These are phyloP conservation scores for Mechanitis mazaeus DNA, from an alignment of 2,888 invertebrate species.

Conservation along the genomic window DNA sequence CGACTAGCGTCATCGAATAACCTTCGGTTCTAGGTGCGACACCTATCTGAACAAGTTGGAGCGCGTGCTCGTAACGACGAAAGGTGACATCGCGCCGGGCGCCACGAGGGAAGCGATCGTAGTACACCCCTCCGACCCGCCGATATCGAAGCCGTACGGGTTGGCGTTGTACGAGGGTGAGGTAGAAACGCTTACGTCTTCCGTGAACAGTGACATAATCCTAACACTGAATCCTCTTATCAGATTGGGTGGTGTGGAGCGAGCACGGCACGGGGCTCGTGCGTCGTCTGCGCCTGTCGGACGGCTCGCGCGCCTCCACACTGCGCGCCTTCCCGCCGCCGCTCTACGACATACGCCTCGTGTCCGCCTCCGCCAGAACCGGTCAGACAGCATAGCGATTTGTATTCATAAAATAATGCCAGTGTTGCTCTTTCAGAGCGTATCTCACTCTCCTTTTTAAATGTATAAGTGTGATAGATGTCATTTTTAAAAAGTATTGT, in stretches of 20 bases:
- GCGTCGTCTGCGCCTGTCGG: conserved; percentile 79
- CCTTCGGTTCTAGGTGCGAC: conserved; percentile 77
- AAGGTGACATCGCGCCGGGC: conserved; percentile 27
- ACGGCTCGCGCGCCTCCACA: conserved; percentile 52
- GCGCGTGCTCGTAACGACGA: conserved; percentile 52
- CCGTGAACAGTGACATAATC: not conserved
- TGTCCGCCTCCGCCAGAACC: conserved; percentile 74
- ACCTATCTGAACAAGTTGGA: conserved; percentile 81
- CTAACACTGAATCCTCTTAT: not conserved
- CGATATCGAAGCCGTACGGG: conserved; percentile 81
- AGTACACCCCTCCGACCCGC: conserved; percentile 45
- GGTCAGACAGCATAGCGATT: conserved; percentile 43
- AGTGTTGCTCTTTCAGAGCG: no score
- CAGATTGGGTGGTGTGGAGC: conserved; percentile 81
- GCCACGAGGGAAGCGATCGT: conserved; percentile 60
- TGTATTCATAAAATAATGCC: not conserved
- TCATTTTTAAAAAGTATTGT: no score
- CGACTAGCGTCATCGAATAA: not conserved
- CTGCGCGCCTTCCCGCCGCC: conserved; percentile 79
- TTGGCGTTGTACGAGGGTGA: conserved; percentile 77
- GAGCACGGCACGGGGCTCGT: conserved; percentile 82
- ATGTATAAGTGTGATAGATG: no score
- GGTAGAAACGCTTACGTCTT: not conserved
- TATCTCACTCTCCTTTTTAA: no score
- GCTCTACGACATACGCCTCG: conserved; percentile 81